Conservation (phyloP, 2,888 invertebrate species). For the Dryobota labecula region DNA sequence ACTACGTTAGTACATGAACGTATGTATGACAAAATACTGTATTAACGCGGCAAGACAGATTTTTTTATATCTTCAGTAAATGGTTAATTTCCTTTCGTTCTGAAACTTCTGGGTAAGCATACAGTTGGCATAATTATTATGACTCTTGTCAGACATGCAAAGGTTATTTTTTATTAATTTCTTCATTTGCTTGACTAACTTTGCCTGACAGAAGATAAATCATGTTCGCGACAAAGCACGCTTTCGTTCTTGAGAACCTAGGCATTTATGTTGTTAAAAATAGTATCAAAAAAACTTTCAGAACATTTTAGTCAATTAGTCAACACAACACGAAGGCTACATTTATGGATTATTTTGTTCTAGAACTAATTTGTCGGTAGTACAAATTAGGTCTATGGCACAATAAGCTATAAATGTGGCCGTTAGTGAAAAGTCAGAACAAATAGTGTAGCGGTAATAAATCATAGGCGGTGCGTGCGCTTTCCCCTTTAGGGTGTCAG, state of each 20-base stretch:
- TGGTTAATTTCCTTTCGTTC: slow-evolving; percentile 16
- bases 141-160: slow-evolving; percentile 46
- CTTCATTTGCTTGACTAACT: slow-evolving; percentile 32
- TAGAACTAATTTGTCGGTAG: neutral
- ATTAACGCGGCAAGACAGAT: slow-evolving; percentile 42
- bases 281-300: neutral
- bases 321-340: neutral
- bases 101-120: slow-evolving; percentile 22
- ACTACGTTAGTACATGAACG: slow-evolving; percentile 31
- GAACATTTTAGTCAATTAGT: neutral
- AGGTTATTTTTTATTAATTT: slow-evolving; percentile 40
- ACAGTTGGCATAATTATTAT: slow-evolving; percentile 17
- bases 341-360: neutral
- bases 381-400: slow-evolving; percentile 13
- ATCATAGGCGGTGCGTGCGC: slow-evolving; percentile 56
- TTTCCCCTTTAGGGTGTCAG: slow-evolving; percentile 44
- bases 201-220: slow-evolving; percentile 8
- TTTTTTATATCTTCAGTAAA: slow-evolving; percentile 32
- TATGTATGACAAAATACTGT: slow-evolving; percentile 33
- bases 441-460: slow-evolving; percentile 46
- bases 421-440: slow-evolving; percentile 30
- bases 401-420: slow-evolving; percentile 34
- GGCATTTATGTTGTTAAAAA: neutral
- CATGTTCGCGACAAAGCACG: slow-evolving; percentile 9
- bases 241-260: neutral